Conservation (phyloP, 1,140 invertebrate species). For the Vanessa atalanta region DNA sequence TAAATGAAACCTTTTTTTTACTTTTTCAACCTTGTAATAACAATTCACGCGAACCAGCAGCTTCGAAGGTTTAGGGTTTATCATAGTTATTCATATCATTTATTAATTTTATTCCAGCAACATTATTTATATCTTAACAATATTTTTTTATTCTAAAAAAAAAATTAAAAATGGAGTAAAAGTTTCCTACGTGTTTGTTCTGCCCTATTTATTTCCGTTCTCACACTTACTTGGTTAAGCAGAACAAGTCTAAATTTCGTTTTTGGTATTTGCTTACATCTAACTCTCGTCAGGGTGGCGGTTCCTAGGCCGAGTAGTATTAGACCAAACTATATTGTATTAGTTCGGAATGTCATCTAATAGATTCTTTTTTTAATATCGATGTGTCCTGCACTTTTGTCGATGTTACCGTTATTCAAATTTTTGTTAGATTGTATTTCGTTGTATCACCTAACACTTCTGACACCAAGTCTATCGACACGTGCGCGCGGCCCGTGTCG, state of each 20-base stretch:
- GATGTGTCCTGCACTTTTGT: constrained; percentile 78
- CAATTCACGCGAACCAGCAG: neutral
- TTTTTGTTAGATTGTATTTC: constrained; percentile 79
- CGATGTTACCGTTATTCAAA: constrained; percentile 76
- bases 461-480: constrained; percentile 58
- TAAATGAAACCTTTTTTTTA: constrained; percentile 1
- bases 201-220: constrained; percentile 57
- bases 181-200: constrained; percentile 69
- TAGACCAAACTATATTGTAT: constrained; percentile 58
- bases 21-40: neutral
- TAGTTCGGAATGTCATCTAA: constrained; percentile 79
- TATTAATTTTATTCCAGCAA: too few species aligned
- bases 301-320: constrained; percentile 76
- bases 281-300: constrained; percentile 73
- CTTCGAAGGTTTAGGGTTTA: too few species aligned
- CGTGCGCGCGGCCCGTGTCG: constrained; percentile 49
- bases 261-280: constrained; percentile 80
- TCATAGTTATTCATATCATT: too few species aligned
- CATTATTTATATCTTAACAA: too few species aligned
- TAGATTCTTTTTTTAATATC: constrained; percentile 71
- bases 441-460: constrained; percentile 77
- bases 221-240: constrained; percentile 60
- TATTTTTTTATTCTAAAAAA: constrained; percentile 8
- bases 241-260: constrained; percentile 81
- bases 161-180: constrained; percentile 34